A percentile compares a stretch with the other conserved stretches of the same genome.
These are phyloP conservation scores for Chaetogeoica ovagalla DNA, from an alignment of 2,888 invertebrate species.

Conservation along the genomic window DNA sequence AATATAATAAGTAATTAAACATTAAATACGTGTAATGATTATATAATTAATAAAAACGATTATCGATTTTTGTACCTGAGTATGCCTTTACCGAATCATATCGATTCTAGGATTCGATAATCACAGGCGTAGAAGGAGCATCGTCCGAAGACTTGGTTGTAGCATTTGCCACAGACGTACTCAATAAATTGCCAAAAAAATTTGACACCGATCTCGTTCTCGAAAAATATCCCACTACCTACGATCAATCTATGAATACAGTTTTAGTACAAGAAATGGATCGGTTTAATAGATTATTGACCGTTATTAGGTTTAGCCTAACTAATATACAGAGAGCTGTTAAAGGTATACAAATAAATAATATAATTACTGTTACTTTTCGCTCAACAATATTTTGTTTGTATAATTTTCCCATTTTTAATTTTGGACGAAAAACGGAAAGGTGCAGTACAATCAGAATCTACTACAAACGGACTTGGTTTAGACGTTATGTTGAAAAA, in stretches of 20 bases:
- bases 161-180: slow-evolving; percentile 35
- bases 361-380: no score
- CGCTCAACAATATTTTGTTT: background rate
- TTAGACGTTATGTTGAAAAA: no score
- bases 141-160: slow-evolving; percentile 35
- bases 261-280: slow-evolving; percentile 80
- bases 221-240: slow-evolving; percentile 72
- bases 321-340: slow-evolving; percentile 77
- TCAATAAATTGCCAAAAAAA: slow-evolving; percentile 62
- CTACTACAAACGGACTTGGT: no score
- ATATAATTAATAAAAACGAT: no score
- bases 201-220: slow-evolving; percentile 73
- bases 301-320: slow-evolving; percentile 72
- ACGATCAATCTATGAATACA: slow-evolving; percentile 83
- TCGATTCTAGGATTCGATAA: slow-evolving; percentile 9
- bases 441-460: no score
- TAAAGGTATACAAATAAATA: slow-evolving; percentile 66
- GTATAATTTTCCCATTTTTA: no score
- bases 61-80: background rate
- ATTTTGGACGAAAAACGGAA: no score
- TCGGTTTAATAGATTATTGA: slow-evolving; percentile 69
- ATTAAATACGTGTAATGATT: no score
- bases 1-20: no score
- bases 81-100: background rate
- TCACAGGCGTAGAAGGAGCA: background rate